Conservation (phyloP, 1,140 invertebrate genomes). For the Saxidomus purpurata region DNA sequence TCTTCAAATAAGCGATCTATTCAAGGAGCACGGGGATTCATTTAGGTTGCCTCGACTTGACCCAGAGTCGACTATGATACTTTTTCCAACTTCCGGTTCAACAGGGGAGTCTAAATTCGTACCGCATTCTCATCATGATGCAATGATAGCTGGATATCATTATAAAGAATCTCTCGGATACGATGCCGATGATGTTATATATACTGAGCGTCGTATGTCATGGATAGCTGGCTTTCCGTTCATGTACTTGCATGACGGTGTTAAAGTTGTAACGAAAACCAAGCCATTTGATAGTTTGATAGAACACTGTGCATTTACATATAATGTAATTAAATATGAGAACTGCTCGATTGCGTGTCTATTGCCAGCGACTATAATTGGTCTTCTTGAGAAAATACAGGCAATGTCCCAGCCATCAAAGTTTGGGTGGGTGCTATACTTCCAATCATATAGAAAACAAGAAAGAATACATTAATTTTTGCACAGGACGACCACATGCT, state of each 20-base stretch:
- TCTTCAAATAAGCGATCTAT: neutral
- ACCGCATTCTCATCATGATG: neutral
- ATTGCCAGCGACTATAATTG: neutral
- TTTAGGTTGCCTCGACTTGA: neutral
- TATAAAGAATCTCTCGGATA: constrained; percentile 12
- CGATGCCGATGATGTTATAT: neutral
- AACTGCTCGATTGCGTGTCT: constrained; percentile 17
- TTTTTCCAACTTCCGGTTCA: constrained; percentile 28
- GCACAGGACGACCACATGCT: neutral
- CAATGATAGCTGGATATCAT: neutral
- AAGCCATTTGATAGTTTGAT: neutral
- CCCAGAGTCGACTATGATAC: neutral
- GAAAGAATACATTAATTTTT: neutral
- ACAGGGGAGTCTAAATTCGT: constrained; percentile 23
- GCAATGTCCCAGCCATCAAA: neutral
- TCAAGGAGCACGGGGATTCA: too few relatives aligned
- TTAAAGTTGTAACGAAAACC: neutral
- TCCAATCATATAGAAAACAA: neutral
- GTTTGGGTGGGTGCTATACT: neutral
- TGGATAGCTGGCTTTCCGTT: constrained; percentile 36
- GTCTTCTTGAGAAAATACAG: neutral
- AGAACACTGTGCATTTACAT: constrained; percentile 14
- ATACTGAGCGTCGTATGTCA: constrained; percentile 1
- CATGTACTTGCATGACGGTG: neutral
- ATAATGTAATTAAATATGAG: neutral